Conservation (phyloP, 2,888 invertebrate species). For the Pollenia labialis region DNA sequence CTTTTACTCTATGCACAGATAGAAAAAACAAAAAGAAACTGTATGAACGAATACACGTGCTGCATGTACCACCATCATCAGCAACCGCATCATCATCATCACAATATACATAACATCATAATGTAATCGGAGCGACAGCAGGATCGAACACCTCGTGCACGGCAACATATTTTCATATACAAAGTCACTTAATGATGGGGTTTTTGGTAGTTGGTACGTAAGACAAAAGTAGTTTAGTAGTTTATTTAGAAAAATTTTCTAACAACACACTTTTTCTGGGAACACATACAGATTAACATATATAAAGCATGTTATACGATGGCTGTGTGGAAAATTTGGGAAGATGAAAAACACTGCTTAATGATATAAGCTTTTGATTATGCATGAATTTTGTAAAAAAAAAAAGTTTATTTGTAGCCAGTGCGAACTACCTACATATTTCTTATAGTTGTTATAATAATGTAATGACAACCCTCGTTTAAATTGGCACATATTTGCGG, state of each 20-base stretch:
- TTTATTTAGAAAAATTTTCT: conserved; percentile 12
- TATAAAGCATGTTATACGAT: neutral
- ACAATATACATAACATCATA: neutral
- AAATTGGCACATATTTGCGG: no score
- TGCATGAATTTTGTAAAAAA: no score
- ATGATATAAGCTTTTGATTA: no score
- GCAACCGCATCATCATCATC: conserved; percentile 7
- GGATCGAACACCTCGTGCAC: neutral
- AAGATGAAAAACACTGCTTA: no score
- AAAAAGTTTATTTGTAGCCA: no score
- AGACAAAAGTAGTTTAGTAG: conserved; percentile 22
- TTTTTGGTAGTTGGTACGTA: neutral
- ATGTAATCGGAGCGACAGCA: neutral
- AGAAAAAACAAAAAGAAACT: neutral
- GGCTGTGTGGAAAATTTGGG: neutral
- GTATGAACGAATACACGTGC: conserved; percentile 26
- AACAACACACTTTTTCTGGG: conserved; percentile 13
- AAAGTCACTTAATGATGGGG: conserved; percentile 50
- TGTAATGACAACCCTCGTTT: no score
- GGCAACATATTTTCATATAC: conserved; percentile 3
- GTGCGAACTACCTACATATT: no score
- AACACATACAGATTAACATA: neutral
- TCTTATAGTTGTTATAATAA: no score
- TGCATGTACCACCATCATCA: conserved; percentile 13
- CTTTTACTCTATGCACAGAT: neutral